Evolutionary conservation across 2,113 vertebrate genomes (phyloP), one percentile per base, ranked within the genome.

Genomic region (Manacus vitellinus): DNA sequence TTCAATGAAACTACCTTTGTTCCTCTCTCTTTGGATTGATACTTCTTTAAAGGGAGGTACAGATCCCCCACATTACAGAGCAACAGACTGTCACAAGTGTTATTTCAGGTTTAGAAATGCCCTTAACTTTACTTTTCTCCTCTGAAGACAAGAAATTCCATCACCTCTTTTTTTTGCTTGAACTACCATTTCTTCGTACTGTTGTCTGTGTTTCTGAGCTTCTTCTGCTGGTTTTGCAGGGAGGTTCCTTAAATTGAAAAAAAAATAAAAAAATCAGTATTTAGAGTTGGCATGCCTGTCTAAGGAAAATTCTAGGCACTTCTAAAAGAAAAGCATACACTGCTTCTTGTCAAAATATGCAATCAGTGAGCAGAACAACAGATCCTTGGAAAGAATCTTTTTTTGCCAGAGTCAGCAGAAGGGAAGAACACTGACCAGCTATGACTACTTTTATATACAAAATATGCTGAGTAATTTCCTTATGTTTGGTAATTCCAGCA

Each of bases 141-240:
- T 88, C 58, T 75, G 37, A 88, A 81, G 37, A 89, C 21, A 92
- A 92, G 51, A 93, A 92, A 93, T 56, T 49, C 35, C 70, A 16
- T 96, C 72, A 99, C 99, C 99, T 99, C 99, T 98, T 94, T 99
- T 99, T 97, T 99, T 99, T 31, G 98, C 99, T 98, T 99, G 99
- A 66, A 98, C 98, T 97, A 99, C 99, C 99, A 99, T 99, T 93
- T 99, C 99, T 89, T 99, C 99, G 94, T 99, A 99, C 94, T 99
- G 99, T 76, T 99, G 99, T 61, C 98, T 95, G 97, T 99, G 99
- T 67, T 99, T 99, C 98, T 99, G 99, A 23, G 99, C 98, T 96
- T 99, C 99, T 84, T 99, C 99, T 7, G 98, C 99, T 61, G 99
- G 99, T 94, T 99, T 99, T 68, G 99, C 99, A n/a, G 99, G 99